Conservation (phyloP, 2,113 vertebrate species). For the Eptesicus fuscus region DNA sequence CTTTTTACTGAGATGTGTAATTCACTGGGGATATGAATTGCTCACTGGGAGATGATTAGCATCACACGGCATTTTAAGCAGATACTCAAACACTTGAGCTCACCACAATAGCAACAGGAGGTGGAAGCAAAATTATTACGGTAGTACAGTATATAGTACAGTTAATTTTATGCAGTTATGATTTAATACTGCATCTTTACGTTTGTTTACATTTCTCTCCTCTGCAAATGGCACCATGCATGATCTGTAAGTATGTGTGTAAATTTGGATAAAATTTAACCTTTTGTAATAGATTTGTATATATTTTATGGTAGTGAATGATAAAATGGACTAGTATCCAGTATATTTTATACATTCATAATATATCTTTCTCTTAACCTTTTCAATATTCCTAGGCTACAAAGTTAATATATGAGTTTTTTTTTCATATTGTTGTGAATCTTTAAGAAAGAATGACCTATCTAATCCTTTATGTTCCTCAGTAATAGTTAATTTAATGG, state of each 20-base stretch:
- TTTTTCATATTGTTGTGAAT: neutral
- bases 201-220: neutral
- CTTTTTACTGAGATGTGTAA: neutral
- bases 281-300: neutral
- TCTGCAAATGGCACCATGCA: neutral
- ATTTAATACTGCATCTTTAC: neutral
- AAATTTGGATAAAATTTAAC: neutral
- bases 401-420: neutral
- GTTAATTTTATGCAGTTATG: neutral
- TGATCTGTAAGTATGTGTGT: neutral
- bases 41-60: neutral
- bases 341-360: neutral
- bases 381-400: neutral
- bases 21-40: neutral
- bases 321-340: neutral
- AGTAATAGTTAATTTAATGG: slow-evolving; percentile 8
- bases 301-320: neutral
- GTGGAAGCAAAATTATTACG: neutral
- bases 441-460: neutral
- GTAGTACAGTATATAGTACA: neutral
- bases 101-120: neutral
- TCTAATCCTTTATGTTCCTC: neutral
- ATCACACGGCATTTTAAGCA: neutral
- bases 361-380: neutral
- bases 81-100: neutral